Conservation (phyloP, 2,888 invertebrate genomes). For the Tricholauxania praeusta region DNA sequence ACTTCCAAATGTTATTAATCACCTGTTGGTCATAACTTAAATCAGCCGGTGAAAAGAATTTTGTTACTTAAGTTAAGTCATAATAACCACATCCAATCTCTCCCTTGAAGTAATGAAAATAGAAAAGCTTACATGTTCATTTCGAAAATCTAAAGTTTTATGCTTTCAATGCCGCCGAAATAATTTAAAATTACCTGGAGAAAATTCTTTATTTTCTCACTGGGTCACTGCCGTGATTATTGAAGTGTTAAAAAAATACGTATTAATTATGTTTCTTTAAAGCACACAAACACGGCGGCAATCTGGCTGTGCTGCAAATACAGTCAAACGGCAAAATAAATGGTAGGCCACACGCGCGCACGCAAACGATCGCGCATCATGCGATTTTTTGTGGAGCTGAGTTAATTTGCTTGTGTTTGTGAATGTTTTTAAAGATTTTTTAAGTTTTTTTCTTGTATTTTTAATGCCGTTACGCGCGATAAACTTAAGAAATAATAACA, state of each 20-base stretch:
- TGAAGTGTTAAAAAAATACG: slow-evolving; percentile 1
- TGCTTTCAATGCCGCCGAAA: too few species aligned
- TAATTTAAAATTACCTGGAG: too few species aligned
- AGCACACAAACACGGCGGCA: neutral
- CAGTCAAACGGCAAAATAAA: too few species aligned
- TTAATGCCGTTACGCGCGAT: slow-evolving; percentile 28
- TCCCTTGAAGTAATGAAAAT: too few species aligned
- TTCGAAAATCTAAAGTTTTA: too few species aligned
- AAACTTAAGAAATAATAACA: slow-evolving; percentile 22
- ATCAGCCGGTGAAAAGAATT: too few species aligned
- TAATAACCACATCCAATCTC: too few species aligned
- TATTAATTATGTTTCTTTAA: slow-evolving; percentile 19
- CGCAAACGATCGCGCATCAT: neutral
- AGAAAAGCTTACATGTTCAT: too few species aligned
- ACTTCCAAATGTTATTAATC: too few species aligned
- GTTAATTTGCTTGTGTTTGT: slow-evolving; percentile 3
- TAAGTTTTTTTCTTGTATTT: neutral
- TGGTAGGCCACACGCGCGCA: neutral
- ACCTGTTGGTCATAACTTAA: too few species aligned
- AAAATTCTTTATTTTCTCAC: too few species aligned
- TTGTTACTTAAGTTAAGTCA: too few species aligned
- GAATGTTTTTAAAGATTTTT: neutral
- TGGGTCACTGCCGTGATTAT: neutral
- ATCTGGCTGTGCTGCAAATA: neutral
- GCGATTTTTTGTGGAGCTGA: neutral